Percentiles rank a stretch among this genome's conserved stretches.
phyloP scores from a whole-genome alignment of 2,888 invertebrate species.

The Oxystoma pomonae region DNA sequence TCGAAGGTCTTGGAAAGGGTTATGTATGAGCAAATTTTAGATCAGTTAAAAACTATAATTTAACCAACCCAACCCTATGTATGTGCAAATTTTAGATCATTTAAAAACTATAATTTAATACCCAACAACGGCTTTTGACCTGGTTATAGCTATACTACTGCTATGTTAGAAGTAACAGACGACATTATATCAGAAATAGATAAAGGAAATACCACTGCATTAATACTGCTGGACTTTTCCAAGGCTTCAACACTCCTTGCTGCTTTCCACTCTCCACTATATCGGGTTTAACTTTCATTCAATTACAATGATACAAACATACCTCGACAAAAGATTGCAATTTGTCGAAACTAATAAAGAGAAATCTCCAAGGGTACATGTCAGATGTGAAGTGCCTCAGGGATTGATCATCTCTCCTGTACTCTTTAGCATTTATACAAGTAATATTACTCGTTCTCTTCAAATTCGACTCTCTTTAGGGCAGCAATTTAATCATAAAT shows the following conservation, averaged over 20 bases:
- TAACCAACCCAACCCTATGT: too few relatives aligned
- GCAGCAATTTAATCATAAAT: background rate
- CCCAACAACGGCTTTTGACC: background rate
- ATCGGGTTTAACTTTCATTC: background rate
- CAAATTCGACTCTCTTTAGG: background rate
- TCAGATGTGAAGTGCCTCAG: background rate
- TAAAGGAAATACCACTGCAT: background rate
- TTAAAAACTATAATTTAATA: background rate
- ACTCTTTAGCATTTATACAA: slow-evolving; percentile 1
- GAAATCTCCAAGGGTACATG: background rate
- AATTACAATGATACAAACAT: background rate
- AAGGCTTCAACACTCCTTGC: background rate
- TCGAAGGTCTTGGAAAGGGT: too few relatives aligned
- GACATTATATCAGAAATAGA: background rate
- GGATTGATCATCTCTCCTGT: background rate
- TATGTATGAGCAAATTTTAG: too few relatives aligned
- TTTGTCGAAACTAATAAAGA: background rate
- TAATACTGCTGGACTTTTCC: background rate
- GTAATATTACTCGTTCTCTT: background rate
- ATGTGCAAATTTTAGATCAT: too few relatives aligned
- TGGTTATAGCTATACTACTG: background rate
- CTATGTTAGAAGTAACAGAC: background rate
- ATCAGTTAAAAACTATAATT: too few relatives aligned
- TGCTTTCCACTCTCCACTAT: background rate
- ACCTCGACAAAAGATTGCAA: background rate